Percentiles rank a stretch among this genome's conserved stretches.
Conservation (phyloP, 2,797 vertebrate genomes). For the Myotis myotis region DNA sequence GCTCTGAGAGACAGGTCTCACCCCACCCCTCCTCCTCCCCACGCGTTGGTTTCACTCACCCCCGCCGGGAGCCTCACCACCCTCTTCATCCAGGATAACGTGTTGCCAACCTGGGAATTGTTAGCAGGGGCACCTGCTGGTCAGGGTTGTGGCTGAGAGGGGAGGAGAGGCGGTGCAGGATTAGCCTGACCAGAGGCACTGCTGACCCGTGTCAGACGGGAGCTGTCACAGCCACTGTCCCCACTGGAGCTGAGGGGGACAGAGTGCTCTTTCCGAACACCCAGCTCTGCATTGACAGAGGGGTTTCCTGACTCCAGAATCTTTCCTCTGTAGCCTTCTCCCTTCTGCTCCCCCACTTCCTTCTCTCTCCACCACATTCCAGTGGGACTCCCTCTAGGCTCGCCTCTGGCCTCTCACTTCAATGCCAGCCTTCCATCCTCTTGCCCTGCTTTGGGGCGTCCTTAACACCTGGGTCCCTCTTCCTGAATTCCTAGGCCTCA, state of each 20-base stretch:
- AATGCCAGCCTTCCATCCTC: not conserved
- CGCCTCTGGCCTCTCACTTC: not conserved
- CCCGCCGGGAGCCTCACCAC: fast-evolving
- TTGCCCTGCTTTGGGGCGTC: not conserved
- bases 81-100: not conserved
- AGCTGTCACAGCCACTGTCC: not conserved
- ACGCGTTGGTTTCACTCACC: not conserved
- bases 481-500: not conserved
- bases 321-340: not conserved
- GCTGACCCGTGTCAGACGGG: not conserved
- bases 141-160: not conserved
- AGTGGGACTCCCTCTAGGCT: not conserved
- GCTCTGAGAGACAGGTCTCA: not conserved
- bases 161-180: not conserved
- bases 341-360: not conserved
- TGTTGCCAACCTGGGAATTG: not conserved
- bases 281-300: not conserved
- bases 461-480: not conserved
- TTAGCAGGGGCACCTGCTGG: not conserved
- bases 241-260: not conserved
- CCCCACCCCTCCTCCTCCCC: not conserved
- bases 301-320: not conserved
- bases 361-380: not conserved
- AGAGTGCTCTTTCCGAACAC: not conserved
- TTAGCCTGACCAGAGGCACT: not conserved